Base-by-base conservation (phyloP, 2,888 invertebrate species). In the Thereva nobilitata region DNA sequence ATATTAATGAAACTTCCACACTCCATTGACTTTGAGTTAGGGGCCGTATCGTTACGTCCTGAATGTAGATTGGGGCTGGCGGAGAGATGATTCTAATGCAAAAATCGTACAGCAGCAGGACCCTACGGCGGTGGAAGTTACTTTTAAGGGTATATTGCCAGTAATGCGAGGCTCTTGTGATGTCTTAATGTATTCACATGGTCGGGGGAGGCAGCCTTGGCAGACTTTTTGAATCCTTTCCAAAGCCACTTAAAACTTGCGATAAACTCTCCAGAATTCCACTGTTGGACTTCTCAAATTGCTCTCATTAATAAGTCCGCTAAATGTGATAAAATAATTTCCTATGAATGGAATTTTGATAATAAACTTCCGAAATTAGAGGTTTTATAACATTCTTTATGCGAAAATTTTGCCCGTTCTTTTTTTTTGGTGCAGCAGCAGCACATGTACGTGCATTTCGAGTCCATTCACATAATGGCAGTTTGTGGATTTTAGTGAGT, bases 1-100 rank as follows among this genome's bases (percentile, higher is more conserved):
- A 64, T 47, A 64, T 64, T 64, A 64, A 64, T 47, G 55, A 64
- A 64, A 64, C 55, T 64, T 55, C 64, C 64, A 64, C 55, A 64
- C 64, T 55, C 64, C 64, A 64, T 64, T 64, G 64, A 64, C 55
- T 64, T 55, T 64, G 47, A 64, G 54, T 54, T 47, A 59, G 47
- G 34, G 57, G 57, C 47, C 37, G 41, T 47, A 12, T 45, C 57
- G 12, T 50, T 12, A 38, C 35, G 47, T 34, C 23, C 23, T 23
- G 23, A 23, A 23, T 23, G 23, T 23, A 23, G 23, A 23, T 23
- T 47, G 37, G 57, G 57, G 34, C 50, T 47, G 37, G 12, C 47
- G 37, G 10, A 38, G 47, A 38, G 37, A 23, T 50, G 47, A 47
- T 47, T 59, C 47, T 47, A 47, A 42, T 47, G 47, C 45, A 47